Evolutionary conservation across 2,888 invertebrate genomes (phyloP).

Genomic region (Buathra laborator): DNA sequence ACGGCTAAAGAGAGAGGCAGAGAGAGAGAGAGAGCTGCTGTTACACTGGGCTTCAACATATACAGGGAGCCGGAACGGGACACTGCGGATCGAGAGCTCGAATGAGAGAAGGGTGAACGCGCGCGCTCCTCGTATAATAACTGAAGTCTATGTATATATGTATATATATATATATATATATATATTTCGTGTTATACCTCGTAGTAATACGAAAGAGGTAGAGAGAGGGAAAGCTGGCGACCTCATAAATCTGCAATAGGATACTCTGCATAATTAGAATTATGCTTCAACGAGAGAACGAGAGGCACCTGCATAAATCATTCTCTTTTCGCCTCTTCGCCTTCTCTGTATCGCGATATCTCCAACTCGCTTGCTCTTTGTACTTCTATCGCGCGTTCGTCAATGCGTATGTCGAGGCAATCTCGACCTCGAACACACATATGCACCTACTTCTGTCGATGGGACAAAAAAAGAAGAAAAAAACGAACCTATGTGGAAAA

Average conservation of each 20-base stretch:
- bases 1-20: constrained; percentile 66
- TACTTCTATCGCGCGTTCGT: background rate
- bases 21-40: constrained; percentile 25
- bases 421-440: constrained; percentile 23
- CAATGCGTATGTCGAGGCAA: background rate
- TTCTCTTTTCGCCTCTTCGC: constrained; percentile 71
- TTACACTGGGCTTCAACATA: constrained; percentile 35
- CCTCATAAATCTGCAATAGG: constrained; percentile 83
- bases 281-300: constrained; percentile 74
- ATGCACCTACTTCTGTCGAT: constrained; percentile 1
- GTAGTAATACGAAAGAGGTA: constrained; percentile 69
- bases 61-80: constrained; percentile 29
- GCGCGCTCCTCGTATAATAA: constrained; percentile 34
- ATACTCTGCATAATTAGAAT: constrained; percentile 82
- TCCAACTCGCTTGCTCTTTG: background rate
- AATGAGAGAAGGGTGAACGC: constrained; percentile 55
- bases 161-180: constrained; percentile 22
- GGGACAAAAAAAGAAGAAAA: background rate
- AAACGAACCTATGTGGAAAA: background rate
- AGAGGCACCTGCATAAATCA: constrained; percentile 76
- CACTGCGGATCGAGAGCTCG: constrained; percentile 43
- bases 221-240: constrained; percentile 67
- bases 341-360: constrained; percentile 60
- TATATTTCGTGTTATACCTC: constrained; percentile 14
- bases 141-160: constrained; percentile 3